These are phyloP conservation scores for Natator depressus DNA, from an alignment of 2,113 vertebrate species.

Conservation along the genomic window DNA sequence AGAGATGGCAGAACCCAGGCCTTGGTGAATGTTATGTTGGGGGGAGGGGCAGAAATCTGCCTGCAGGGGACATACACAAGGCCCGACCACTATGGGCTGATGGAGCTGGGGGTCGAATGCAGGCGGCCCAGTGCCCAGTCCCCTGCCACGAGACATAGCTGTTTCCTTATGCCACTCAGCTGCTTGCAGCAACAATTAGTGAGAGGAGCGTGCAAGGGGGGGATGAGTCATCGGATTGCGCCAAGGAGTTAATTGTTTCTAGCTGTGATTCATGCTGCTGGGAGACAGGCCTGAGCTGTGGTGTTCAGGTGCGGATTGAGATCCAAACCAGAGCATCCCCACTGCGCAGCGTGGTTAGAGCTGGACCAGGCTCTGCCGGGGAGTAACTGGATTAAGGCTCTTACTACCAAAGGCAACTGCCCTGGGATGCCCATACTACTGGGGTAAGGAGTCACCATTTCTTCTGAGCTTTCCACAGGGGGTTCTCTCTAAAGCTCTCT, in stretches of 20 bases:
- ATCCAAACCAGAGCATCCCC: background rate
- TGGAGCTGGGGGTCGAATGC: background rate
- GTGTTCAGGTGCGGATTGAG: background rate
- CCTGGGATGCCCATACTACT: accelerated
- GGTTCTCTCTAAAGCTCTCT: background rate
- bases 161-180: background rate
- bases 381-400: background rate
- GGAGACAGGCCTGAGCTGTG: background rate
- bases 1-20: background rate
- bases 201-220: background rate
- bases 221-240: background rate
- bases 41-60: accelerated
- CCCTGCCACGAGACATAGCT: background rate
- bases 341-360: accelerated
- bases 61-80: background rate
- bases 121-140: background rate
- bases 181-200: background rate
- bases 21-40: background rate
- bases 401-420: background rate
- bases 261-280: background rate
- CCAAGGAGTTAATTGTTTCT: background rate
- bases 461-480: background rate
- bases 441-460: background rate
- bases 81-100: background rate
- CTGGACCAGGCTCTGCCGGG: background rate